Conservation (phyloP, 2,113 vertebrate species). For the Podarcis raffonei region DNA sequence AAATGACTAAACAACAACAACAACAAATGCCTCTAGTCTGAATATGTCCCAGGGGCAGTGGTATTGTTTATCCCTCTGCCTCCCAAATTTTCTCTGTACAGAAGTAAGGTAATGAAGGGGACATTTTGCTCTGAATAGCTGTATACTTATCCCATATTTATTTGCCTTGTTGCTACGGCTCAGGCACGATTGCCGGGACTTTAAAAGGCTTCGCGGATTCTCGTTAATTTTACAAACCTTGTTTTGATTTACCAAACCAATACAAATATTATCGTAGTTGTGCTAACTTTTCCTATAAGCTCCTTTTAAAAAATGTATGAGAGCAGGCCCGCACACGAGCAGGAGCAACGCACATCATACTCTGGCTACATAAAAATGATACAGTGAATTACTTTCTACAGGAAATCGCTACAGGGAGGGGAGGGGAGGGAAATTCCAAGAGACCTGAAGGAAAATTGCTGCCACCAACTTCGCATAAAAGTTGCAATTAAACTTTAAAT, state of each 20-base stretch:
- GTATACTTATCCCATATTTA: constrained; percentile 53
- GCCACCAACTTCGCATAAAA: constrained; percentile 28
- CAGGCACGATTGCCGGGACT: constrained; percentile 23
- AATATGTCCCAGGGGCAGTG: neutral
- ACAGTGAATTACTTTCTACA: constrained; percentile 49
- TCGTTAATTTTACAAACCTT: constrained; percentile 70
- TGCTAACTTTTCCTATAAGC: constrained; percentile 51
- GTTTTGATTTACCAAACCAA: constrained; percentile 73
- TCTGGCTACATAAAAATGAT: constrained; percentile 61
- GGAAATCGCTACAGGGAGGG: constrained; percentile 37
- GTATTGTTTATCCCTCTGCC: neutral
- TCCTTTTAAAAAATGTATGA: constrained; percentile 68
- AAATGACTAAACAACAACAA: neutral
- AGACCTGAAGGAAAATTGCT: constrained; percentile 18
- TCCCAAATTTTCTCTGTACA: constrained; percentile 7
- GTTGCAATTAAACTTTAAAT: constrained; percentile 58
- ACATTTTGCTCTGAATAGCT: constrained; percentile 31
- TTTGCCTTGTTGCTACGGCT: constrained; percentile 48
- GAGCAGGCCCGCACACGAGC: constrained; percentile 46
- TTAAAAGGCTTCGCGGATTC: constrained; percentile 59
- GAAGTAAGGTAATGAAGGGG: constrained; percentile 39
- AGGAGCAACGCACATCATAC: constrained; percentile 28
- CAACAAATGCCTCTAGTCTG: neutral
- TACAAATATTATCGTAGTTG: constrained; percentile 60
- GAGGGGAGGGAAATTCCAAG: constrained; percentile 3